Percentiles rank a stretch among this genome's conserved stretches.
phyloP scores from a whole-genome alignment of 2,113 vertebrate species.

The Empidonax alnorum region DNA sequence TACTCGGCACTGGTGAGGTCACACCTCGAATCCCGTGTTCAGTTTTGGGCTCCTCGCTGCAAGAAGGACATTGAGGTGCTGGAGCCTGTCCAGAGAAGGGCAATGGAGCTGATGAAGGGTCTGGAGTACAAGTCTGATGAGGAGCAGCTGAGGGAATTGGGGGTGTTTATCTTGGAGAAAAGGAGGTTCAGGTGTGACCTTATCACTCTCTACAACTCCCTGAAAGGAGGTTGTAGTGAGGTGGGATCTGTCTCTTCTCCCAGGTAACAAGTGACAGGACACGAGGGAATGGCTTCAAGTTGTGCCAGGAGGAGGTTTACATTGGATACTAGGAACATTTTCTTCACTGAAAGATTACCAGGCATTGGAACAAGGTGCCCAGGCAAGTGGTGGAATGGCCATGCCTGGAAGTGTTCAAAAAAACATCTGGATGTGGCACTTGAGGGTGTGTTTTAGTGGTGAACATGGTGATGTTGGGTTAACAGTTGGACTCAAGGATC shows the following conservation, averaged over 20 bases:
- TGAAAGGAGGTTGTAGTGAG: not conserved
- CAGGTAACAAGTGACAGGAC: not conserved
- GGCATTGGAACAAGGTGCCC: not conserved
- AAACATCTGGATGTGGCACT: not conserved
- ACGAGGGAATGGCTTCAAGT: not conserved
- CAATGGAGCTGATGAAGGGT: fast-evolving
- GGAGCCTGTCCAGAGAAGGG: not conserved
- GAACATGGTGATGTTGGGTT: not conserved
- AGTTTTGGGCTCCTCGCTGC: not conserved
- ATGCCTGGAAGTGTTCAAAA: not conserved
- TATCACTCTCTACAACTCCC: not conserved
- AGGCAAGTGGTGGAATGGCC: not conserved
- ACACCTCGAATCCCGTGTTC: not conserved
- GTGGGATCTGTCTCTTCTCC: not conserved
- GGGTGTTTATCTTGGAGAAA: not conserved
- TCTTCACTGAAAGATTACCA: not conserved
- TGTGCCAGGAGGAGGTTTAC: not conserved
- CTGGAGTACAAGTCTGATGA: not conserved
- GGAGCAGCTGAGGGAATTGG: not conserved
- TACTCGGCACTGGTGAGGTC: not conserved
- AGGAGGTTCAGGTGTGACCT: not conserved
- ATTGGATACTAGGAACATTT: not conserved
- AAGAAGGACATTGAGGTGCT: not conserved
- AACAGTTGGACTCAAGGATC: fast-evolving
- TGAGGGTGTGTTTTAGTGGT: not conserved